Evolutionary conservation across 1,140 invertebrate species (phyloP).

Genomic region (Drosophila virilis): DNA sequence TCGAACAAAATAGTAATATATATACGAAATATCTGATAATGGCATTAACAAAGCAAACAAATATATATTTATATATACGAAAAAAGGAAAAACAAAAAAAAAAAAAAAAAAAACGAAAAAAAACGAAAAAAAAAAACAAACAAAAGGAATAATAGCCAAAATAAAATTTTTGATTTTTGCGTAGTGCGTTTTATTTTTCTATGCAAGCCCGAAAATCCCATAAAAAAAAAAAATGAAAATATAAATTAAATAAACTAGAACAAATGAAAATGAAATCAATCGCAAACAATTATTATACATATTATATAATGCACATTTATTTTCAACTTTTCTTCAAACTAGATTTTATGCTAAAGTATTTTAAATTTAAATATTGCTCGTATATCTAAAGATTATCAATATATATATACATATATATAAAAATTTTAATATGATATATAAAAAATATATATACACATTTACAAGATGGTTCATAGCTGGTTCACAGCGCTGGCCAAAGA

Average conservation of each 20-base stretch:
- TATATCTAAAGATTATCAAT: no score
- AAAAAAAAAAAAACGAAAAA: neutral
- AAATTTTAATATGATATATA: slow-evolving; percentile 1
- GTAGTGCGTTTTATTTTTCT: slow-evolving; percentile 52
- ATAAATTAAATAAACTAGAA: neutral
- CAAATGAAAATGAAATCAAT: neutral
- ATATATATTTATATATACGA: slow-evolving; percentile 7
- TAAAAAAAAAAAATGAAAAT: neutral
- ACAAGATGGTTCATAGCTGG: slow-evolving; percentile 1
- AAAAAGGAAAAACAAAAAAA: neutral
- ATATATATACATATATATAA: neutral
- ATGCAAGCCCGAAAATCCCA: neutral
- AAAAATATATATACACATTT: neutral
- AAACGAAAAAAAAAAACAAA: slow-evolving; percentile 7
- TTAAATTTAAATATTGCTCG: neutral
- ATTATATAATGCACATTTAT: no score
- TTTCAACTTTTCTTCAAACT: neutral
- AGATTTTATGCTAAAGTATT: slow-evolving; percentile 1
- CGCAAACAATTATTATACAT: no score
- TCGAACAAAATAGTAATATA: slow-evolving; percentile 12
- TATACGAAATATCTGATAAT: neutral
- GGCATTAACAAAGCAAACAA: slow-evolving; percentile 9
- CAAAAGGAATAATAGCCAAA: slow-evolving; percentile 8
- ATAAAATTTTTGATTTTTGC: slow-evolving; percentile 54
- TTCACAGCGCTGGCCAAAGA: neutral